Evolutionary conservation across 2,113 vertebrate species (phyloP).

Genomic region (Colinus virginianus): DNA sequence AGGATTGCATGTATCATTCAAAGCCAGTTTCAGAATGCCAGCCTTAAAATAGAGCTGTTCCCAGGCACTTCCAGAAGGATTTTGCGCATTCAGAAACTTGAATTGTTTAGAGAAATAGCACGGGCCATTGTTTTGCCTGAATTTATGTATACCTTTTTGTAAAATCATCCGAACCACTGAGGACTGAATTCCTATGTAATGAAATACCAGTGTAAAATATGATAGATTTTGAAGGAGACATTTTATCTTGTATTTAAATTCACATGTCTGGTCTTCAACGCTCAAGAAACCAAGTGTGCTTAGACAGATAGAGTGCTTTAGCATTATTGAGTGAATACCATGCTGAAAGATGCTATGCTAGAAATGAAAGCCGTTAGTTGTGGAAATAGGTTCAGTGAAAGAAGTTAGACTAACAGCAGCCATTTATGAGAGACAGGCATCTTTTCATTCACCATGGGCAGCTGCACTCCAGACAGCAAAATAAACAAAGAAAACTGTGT

Average conservation of each 20-base stretch:
- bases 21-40: neutral
- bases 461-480: slow-evolving; percentile 47
- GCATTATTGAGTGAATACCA: neutral
- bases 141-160: neutral
- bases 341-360: neutral
- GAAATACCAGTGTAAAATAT: neutral
- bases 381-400: slow-evolving; percentile 15
- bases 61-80: neutral
- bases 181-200: neutral
- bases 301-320: neutral
- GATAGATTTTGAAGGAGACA: neutral
- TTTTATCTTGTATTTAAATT: slow-evolving; percentile 32
- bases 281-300: neutral
- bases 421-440: slow-evolving; percentile 12
- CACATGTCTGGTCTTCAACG: no score
- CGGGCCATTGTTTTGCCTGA: neutral
- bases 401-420: slow-evolving; percentile 10
- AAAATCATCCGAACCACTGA: neutral
- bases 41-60: slow-evolving; percentile 21
- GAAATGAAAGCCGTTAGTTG: slow-evolving; percentile 12
- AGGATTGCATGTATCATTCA: neutral
- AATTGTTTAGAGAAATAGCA: neutral
- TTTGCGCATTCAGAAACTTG: neutral
- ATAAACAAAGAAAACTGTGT: slow-evolving; percentile 46
- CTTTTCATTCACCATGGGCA: slow-evolving; percentile 45